These are phyloP conservation scores for Spheniscus humboldti DNA, from an alignment of 2,797 vertebrate genomes.

Conservation along the genomic window DNA sequence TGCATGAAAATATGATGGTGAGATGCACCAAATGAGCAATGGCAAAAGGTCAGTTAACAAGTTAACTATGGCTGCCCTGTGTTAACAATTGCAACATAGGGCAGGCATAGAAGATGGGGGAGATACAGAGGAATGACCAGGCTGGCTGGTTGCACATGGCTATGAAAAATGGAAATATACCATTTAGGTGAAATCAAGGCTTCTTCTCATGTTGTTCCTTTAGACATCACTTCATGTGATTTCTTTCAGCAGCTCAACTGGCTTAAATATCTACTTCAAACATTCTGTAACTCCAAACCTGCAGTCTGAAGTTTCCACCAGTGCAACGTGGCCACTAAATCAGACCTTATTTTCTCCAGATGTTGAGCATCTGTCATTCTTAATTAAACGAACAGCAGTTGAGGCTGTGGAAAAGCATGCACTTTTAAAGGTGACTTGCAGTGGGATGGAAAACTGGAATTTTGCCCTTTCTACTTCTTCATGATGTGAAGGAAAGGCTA, in stretches of 20 bases:
- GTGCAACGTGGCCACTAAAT: background rate
- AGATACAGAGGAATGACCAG: background rate
- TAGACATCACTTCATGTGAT: background rate
- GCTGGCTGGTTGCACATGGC: background rate
- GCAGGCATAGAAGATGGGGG: background rate
- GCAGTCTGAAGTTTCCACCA: background rate
- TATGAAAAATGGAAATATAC: background rate
- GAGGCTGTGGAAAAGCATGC: background rate
- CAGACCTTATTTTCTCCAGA: slow-evolving; percentile 39
- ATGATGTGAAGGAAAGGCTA: background rate
- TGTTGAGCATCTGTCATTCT: slow-evolving; percentile 43
- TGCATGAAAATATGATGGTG: background rate
- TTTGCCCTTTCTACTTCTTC: background rate
- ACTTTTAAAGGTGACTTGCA: slow-evolving; percentile 1
- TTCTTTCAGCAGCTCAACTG: background rate
- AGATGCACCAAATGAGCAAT: background rate
- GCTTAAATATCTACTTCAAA: background rate
- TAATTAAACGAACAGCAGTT: slow-evolving; percentile 14
- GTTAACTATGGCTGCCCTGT: background rate
- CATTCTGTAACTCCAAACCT: slow-evolving; percentile 2
- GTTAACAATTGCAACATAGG: background rate
- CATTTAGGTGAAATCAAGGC: background rate
- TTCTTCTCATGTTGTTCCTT: background rate
- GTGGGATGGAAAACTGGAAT: slow-evolving; percentile 18
- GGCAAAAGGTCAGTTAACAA: background rate